Base-by-base conservation (phyloP, 92 coral and sea anemone genomes). In the Porites divaricata region DNA sequence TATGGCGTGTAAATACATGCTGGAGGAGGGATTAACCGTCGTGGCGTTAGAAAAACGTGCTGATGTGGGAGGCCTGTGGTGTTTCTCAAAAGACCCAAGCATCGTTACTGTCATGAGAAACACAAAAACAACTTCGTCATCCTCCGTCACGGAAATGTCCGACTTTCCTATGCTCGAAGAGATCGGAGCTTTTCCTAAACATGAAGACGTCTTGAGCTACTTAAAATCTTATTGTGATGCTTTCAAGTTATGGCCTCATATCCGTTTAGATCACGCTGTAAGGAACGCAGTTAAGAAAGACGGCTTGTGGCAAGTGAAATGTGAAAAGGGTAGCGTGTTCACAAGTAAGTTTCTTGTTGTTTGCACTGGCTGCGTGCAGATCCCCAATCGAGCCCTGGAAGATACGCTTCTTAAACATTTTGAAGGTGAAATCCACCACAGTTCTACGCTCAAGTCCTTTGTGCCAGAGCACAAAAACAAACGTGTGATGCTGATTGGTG, bases 151-250 rank as follows among this genome's bases (percentile, higher is more conserved):
- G 20, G 90, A 87, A 83, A 90, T 86, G 73, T 86, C 90, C 10
- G 93, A 90, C 54, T 93, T 93, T 75, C 97, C 97, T 11, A 93
- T 93, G 97, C 87, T 94, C 5, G 90, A 79, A 54, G 92, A 88
- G 67, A 93, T 93, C 76, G 97, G 97, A n/a, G 89, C 75, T 28
- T 93, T 93, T 65, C 97, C 97, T 15, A 88, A 86, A 26, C 97
- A 93, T 28, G 73, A 77, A 28, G 92, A 93, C 66, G 51, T 93
- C 41, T 86, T 85, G 58, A 53, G 76, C 87, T 93, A 93, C 72
- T 83, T 93, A 20, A 91, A 82, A 49, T 85, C 89, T 64, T 93
- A 88, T 86, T 93, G 97, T 74, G 88, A 88, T 22, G 72, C 85
- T 56, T 93, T 93, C 50, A 64, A 83, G 22, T 91, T 93, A 56